Base-by-base conservation (phyloP, 2,797 vertebrate genomes). In the Pangasius djambal region DNA sequence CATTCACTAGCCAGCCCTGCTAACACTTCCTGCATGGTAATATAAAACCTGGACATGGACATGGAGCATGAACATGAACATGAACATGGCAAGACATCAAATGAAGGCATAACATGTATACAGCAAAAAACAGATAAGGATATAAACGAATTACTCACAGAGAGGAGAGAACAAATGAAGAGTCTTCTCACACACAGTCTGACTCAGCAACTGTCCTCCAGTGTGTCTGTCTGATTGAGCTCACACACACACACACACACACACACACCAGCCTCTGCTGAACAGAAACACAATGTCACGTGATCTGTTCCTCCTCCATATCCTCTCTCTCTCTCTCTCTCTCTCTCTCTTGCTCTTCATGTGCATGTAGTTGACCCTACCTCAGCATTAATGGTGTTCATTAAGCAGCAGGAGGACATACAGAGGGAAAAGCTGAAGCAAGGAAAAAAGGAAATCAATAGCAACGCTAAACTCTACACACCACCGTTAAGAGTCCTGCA, bases 141-240 rank as follows among this genome's bases (percentile, higher is more conserved):
- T 28, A 25, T 12, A 31, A 75, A 4, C 0, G 2, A 31, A 40
- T 9, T 88, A 91, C 89, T 89, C 63, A 88, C 91, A 52, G 79
- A 20, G 34, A 70, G 61, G 3, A 84, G 13, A 85, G 18, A 69
- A 52, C 44, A 52, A 48, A 16, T 44, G 59, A 52, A 85, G 63
- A 69, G 44, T 50, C 40, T 52, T 52, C n/a, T 22, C 61, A 50
- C 25, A 50, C 44, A 31, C 37, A 37, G 37, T 37, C 79, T 70
- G 86, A 70, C 69, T 61, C 85, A 77, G 48, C 77, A 82, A 57
- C 7, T 37, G 40, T 65, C 28, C 69, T 59, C 12, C 16, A 48
- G 25, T 57, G 34, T 57, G 15, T 57, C 16, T 2, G 25, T 57
- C 31, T 65, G 15, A 48, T 9, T 48, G 52, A 48, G 13, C 44